Conservation (phyloP, 2,113 vertebrate species). For the Perca fluviatilis region DNA sequence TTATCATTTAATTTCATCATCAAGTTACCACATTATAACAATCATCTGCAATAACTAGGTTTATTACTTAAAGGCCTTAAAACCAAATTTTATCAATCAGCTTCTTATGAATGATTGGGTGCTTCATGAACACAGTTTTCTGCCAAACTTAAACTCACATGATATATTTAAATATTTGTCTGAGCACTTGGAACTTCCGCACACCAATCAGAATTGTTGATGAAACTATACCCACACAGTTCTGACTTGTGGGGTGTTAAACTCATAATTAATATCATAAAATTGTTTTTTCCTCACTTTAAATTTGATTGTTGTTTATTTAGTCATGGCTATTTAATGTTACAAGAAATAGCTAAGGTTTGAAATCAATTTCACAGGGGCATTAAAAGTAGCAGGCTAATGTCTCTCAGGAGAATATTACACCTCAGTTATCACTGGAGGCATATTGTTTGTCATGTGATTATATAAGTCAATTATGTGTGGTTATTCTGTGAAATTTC, state of each 20-base stretch:
- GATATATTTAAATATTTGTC: no score
- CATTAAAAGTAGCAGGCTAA: background rate
- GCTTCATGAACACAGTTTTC: no score
- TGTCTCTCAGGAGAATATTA: background rate
- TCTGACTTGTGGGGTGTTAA: background rate
- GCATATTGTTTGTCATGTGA: background rate
- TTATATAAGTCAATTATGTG: background rate
- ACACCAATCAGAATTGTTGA: background rate
- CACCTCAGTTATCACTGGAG: background rate
- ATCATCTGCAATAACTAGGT: background rate
- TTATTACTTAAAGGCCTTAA: background rate
- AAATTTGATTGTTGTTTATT: background rate
- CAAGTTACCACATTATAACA: background rate
- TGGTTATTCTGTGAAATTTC: background rate
- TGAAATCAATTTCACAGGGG: no score
- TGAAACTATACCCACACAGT: background rate
- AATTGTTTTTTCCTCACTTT: background rate
- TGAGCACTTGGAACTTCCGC: background rate
- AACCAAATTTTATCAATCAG: background rate
- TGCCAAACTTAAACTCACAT: no score
- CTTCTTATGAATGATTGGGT: background rate
- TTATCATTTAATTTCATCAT: background rate
- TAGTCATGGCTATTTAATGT: background rate
- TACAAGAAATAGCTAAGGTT: background rate
- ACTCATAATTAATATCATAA: background rate